These are phyloP conservation scores for Agrilus biguttatus DNA, from an alignment of 2,888 invertebrate species.

Conservation along the genomic window DNA sequence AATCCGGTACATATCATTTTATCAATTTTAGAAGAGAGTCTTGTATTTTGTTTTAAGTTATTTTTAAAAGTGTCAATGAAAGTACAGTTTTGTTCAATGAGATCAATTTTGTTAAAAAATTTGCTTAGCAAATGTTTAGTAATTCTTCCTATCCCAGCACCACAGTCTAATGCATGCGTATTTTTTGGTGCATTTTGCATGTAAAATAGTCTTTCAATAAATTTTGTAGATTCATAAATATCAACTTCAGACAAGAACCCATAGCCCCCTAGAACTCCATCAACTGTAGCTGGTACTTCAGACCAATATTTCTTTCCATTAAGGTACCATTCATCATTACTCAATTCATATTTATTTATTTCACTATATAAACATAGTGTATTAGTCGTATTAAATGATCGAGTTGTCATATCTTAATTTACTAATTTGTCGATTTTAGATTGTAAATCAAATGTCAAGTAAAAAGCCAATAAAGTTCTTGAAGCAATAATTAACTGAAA, in stretches of 20 bases:
- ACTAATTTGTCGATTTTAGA: too few relatives aligned
- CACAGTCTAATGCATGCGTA: slow-evolving; percentile 76
- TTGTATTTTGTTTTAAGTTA: slow-evolving; percentile 33
- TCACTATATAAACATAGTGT: too few relatives aligned
- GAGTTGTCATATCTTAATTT: too few relatives aligned
- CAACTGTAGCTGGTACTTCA: slow-evolving; percentile 67
- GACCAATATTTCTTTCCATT: slow-evolving; percentile 58
- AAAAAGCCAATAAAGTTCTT: too few relatives aligned
- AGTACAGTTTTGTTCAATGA: slow-evolving; percentile 78
- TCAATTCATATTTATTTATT: too few relatives aligned
- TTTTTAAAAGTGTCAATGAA: slow-evolving; percentile 64
- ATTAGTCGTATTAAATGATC: too few relatives aligned
- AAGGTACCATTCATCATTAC: too few relatives aligned
- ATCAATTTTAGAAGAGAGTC: slow-evolving; percentile 47
- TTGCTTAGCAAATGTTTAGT: slow-evolving; percentile 71
- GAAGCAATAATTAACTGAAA: too few relatives aligned
- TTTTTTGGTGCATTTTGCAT: slow-evolving; percentile 40
- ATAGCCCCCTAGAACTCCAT: slow-evolving; percentile 92
- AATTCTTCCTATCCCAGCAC: slow-evolving; percentile 93
- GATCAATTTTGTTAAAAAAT: slow-evolving; percentile 69
- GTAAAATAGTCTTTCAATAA: slow-evolving; percentile 54
- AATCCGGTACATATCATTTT: slow-evolving; percentile 55
- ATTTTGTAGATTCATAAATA: slow-evolving; percentile 69
- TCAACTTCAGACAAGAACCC: slow-evolving; percentile 75
- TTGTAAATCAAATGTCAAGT: too few relatives aligned